These are phyloP conservation scores for Hippolais icterina DNA, from an alignment of 2,113 vertebrate genomes.

Conservation along the genomic window DNA sequence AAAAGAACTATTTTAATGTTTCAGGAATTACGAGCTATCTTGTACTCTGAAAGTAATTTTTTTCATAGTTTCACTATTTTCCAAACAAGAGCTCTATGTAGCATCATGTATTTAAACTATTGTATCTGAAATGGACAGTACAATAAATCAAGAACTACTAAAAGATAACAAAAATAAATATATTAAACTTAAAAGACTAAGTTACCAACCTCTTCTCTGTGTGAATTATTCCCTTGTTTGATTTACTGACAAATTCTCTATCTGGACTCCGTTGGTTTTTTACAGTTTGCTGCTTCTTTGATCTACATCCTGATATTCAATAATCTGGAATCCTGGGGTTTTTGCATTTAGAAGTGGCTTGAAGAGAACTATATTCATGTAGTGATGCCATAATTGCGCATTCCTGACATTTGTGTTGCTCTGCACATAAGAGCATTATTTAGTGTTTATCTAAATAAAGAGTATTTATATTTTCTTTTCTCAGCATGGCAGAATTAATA, in stretches of 20 bases:
- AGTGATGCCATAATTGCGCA: neutral
- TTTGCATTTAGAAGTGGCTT: neutral
- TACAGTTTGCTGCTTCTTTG: neutral
- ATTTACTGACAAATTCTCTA: neutral
- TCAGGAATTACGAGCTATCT: constrained; percentile 11
- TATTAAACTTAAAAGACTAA: neutral
- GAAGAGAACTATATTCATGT: neutral
- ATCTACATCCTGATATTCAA: neutral
- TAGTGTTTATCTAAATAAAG: neutral
- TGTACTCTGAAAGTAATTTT: neutral
- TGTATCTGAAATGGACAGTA: neutral
- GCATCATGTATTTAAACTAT: neutral
- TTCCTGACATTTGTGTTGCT: neutral
- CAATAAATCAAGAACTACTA: neutral
- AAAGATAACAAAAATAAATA: neutral
- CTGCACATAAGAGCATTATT: neutral
- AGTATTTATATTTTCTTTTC: neutral
- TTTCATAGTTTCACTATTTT: neutral
- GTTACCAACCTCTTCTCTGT: neutral
- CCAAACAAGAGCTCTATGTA: neutral
- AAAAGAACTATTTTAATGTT: constrained; percentile 21
- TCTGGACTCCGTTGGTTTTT: neutral
- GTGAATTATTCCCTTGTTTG: neutral
- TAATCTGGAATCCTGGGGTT: neutral
- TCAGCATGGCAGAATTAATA: neutral